Evolutionary conservation across 2,797 vertebrate species (phyloP).

Genomic region (Bufotes viridis): DNA sequence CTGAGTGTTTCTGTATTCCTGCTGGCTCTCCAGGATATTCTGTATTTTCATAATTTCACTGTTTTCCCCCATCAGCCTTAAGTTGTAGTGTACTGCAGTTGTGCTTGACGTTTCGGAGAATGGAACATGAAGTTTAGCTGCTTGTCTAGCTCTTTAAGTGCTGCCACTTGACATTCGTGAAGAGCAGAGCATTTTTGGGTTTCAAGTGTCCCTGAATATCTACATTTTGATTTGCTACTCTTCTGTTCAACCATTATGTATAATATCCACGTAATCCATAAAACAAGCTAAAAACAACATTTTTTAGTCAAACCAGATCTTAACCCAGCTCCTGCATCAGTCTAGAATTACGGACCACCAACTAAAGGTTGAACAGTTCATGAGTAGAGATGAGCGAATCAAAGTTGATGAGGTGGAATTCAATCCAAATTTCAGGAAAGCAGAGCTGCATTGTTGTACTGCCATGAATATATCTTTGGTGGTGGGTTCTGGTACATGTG

Average conservation of each 20-base stretch:
- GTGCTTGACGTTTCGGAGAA: conserved; percentile 19
- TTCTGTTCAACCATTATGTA: not conserved
- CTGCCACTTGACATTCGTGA: conserved; percentile 13
- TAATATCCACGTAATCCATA: not conserved
- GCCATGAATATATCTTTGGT: no score
- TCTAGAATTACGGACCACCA: not conserved
- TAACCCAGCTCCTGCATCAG: no score
- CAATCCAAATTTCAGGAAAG: no score
- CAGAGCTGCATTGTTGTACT: no score
- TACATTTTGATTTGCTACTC: conserved; percentile 6
- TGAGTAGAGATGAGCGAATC: no score
- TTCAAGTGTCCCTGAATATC: not conserved
- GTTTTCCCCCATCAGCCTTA: not conserved
- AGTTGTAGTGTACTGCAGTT: not conserved
- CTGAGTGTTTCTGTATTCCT: not conserved
- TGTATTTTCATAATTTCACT: not conserved
- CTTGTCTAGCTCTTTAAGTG: conserved; percentile 11
- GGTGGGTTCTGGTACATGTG: no score
- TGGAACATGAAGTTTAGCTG: not conserved
- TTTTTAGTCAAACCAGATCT: not conserved
- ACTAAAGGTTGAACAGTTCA: not conserved
- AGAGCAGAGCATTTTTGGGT: not conserved
- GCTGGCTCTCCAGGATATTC: not conserved
- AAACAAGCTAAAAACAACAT: not conserved
- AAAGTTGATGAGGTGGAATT: no score